Conservation (phyloP, 1,140 invertebrate species). For the Thalassaphorura encarpata region DNA sequence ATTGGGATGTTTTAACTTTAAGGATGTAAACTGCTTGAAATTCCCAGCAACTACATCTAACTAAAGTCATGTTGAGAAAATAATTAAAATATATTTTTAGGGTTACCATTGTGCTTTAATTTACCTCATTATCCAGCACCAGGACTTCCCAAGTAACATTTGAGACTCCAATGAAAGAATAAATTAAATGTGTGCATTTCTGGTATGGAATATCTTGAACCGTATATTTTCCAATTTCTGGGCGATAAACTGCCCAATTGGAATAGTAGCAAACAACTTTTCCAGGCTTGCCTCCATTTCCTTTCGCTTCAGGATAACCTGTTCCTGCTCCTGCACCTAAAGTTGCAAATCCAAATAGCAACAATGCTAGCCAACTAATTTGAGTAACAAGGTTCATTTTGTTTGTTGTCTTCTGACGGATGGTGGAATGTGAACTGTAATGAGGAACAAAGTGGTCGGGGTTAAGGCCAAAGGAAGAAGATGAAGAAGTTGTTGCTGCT, state of each 20-base stretch:
- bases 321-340: too few species aligned
- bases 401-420: neutral
- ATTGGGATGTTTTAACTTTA: conserved; percentile 51
- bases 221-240: conserved; percentile 44
- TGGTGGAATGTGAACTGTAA: too few species aligned
- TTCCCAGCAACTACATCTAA: conserved; percentile 13
- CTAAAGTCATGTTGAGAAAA: too few species aligned
- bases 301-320: too few species aligned
- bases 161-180: conserved; percentile 38
- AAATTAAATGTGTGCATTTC: conserved; percentile 39
- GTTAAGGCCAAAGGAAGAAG: too few species aligned
- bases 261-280: conserved; percentile 78
- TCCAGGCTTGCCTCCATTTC: conserved; percentile 36
- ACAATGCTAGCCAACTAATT: neutral
- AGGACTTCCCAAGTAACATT: conserved; percentile 38
- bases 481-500: too few species aligned
- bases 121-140: conserved; percentile 35
- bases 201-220: conserved; percentile 39
- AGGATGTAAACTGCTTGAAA: conserved; percentile 51
- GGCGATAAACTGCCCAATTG: conserved; percentile 82
- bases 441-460: too few species aligned
- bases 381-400: too few species aligned
- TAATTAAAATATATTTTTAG: too few species aligned
- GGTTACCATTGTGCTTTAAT: neutral
- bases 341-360: too few species aligned